Evolutionary conservation across 1,140 invertebrate genomes (phyloP).

Genomic region (Magallana ariakensis): DNA sequence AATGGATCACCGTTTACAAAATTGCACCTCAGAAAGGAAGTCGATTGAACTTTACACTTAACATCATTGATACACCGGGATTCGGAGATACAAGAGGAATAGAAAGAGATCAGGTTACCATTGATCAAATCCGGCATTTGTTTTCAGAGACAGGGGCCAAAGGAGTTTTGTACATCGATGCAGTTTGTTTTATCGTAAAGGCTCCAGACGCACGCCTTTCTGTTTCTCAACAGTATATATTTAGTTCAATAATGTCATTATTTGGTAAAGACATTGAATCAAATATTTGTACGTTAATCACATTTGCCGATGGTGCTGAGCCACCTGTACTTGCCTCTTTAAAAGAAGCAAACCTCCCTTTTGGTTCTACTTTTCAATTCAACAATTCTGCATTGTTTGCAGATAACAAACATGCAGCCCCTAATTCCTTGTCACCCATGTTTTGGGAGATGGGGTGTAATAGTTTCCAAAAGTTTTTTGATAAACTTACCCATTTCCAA

Average conservation of each 20-base stretch:
- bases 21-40: constrained; percentile 38
- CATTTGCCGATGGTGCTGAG: constrained; percentile 59
- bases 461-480: constrained; percentile 54
- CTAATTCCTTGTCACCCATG: background rate
- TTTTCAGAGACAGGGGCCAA: constrained; percentile 39
- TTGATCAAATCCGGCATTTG: constrained; percentile 52
- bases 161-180: constrained; percentile 56
- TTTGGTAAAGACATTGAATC: constrained; percentile 63
- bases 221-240: constrained; percentile 52
- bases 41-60: constrained; percentile 44
- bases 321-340: constrained; percentile 44
- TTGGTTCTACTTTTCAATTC: constrained; percentile 39
- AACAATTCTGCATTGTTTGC: constrained; percentile 45
- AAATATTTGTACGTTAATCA: constrained; percentile 62
- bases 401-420: background rate
- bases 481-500: background rate
- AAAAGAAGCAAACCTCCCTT: constrained; percentile 49
- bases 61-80: constrained; percentile 56
- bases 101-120: constrained; percentile 47
- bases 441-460: constrained; percentile 55
- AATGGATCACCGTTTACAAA: constrained; percentile 51
- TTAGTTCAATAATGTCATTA: constrained; percentile 57
- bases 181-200: constrained; percentile 54
- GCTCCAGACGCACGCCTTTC: constrained; percentile 48
- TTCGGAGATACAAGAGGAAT: constrained; percentile 52